Conservation (phyloP, 2,888 invertebrate species). For the Cecidostiba fungosa region DNA sequence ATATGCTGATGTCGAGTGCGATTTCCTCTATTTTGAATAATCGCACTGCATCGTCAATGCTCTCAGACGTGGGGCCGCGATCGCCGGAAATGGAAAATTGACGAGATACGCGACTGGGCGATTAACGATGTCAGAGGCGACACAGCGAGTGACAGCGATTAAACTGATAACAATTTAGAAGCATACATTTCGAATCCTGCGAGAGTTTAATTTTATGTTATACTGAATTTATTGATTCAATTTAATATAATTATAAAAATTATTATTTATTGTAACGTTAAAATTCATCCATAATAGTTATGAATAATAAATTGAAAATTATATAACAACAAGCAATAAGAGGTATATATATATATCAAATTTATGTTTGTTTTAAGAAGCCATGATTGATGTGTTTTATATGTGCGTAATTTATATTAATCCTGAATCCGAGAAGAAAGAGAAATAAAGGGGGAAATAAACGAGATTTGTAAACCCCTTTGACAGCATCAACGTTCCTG, state of each 20-base stretch:
- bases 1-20: slow-evolving; percentile 28
- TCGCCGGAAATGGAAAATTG: slow-evolving; percentile 47
- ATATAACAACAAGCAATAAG: too few species aligned
- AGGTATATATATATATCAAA: too few species aligned
- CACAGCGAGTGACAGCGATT: neutral
- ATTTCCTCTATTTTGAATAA: slow-evolving; percentile 43
- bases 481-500: neutral
- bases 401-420: too few species aligned
- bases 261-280: too few species aligned
- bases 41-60: slow-evolving; percentile 12
- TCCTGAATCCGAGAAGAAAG: too few species aligned
- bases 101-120: slow-evolving; percentile 30
- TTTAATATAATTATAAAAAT: too few species aligned
- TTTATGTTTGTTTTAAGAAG: too few species aligned
- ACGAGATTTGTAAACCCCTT: neutral
- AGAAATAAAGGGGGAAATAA: neutral
- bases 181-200: neutral
- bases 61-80: neutral
- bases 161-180: slow-evolving; percentile 1
- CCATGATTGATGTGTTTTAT: too few species aligned
- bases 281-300: too few species aligned
- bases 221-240: too few species aligned
- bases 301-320: too few species aligned
- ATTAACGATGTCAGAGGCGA: slow-evolving; percentile 14
- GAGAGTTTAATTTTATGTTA: neutral